A percentile compares a stretch with the other conserved stretches of the same genome.
Conservation (phyloP, 2,797 vertebrate species). For the Paguma larvata region DNA sequence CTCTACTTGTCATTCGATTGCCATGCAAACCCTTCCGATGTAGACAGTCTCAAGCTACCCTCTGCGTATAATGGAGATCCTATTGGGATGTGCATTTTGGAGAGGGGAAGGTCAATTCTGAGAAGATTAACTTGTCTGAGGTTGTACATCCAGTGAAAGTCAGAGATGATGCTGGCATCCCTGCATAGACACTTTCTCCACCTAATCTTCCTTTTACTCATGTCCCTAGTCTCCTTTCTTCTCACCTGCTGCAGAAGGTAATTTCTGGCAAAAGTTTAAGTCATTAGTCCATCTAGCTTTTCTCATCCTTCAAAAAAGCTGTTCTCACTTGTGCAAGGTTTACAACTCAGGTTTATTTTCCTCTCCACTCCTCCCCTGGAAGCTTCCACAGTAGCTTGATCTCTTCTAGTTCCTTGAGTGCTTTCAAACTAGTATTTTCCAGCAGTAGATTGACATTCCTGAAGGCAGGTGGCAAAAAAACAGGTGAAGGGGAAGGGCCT, state of each 20-base stretch:
- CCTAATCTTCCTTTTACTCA: background rate
- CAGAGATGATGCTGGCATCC: background rate
- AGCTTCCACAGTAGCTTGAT: background rate
- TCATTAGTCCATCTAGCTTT: background rate
- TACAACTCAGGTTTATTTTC: background rate
- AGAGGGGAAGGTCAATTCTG: background rate
- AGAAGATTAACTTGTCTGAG: background rate
- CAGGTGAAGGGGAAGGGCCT: background rate
- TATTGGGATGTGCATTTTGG: background rate
- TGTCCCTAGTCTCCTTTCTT: background rate
- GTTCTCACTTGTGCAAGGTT: background rate
- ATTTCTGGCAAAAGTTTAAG: background rate
- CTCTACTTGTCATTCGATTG: background rate
- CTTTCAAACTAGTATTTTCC: background rate
- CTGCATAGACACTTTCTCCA: background rate
- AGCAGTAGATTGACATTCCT: background rate
- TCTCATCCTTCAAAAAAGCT: background rate
- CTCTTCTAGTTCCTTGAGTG: background rate
- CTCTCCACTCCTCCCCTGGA: background rate
- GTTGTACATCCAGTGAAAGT: background rate
- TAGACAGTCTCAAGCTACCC: background rate
- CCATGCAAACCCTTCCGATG: background rate
- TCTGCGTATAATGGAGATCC: background rate
- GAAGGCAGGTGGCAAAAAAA: background rate
- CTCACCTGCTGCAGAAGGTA: background rate